Conservation (phyloP, 2,113 vertebrate species). For the Dicrurus megarhynchus region DNA sequence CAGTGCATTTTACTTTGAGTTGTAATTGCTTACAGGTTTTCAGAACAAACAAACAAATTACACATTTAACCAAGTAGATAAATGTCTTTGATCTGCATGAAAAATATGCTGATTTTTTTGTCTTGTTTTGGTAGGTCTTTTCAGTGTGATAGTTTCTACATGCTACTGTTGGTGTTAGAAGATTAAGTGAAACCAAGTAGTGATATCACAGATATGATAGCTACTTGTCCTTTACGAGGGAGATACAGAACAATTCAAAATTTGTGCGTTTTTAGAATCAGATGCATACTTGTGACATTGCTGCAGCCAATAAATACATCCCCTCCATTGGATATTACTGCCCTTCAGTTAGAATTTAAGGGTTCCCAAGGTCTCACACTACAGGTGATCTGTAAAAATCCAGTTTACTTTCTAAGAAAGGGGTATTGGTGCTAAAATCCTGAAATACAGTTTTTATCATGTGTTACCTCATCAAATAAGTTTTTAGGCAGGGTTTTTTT, state of each 20-base stretch:
- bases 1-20: background rate
- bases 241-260: background rate
- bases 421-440: background rate
- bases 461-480: background rate
- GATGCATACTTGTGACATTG: background rate
- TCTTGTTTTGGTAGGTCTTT: background rate
- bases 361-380: background rate
- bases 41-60: background rate
- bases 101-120: background rate
- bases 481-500: background rate
- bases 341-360: background rate
- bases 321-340: background rate
- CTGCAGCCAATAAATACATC: background rate
- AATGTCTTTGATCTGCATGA: background rate
- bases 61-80: background rate
- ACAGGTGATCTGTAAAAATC: background rate
- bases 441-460: background rate
- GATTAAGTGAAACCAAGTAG: background rate
- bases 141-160: background rate
- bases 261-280: background rate
- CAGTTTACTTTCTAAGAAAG: background rate
- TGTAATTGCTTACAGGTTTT: background rate
- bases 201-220: background rate
- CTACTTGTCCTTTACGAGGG: background rate
- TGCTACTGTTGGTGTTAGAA: background rate